These are phyloP conservation scores for Ophonus ardosiacus DNA, from an alignment of 2,888 invertebrate genomes.

Conservation along the genomic window DNA sequence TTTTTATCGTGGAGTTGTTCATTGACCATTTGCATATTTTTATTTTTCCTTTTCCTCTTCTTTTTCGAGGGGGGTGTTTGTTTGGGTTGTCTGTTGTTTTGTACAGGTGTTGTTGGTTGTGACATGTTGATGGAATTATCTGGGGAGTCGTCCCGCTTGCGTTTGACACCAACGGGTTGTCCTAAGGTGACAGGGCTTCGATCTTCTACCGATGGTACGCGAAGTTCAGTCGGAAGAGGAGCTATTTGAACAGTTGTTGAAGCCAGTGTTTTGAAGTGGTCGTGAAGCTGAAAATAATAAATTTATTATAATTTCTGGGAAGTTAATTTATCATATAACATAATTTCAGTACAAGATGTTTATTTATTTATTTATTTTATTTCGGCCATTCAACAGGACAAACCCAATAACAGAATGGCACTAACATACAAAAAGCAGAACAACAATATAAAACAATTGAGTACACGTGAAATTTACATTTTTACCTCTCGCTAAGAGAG, in stretches of 20 bases:
- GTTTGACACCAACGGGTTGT: conserved; percentile 70
- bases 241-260: conserved; percentile 65
- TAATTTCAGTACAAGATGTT: no score
- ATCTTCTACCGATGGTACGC: conserved; percentile 41
- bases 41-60: conserved; percentile 33
- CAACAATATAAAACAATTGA: no score
- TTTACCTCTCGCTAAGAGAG: no score
- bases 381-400: no score
- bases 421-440: no score
- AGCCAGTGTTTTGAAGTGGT: conserved; percentile 71
- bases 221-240: background rate
- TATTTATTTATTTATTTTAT: no score
- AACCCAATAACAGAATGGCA: no score
- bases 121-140: background rate
- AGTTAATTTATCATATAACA: background rate
- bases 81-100: background rate
- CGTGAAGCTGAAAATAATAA: conserved; percentile 69
- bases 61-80: background rate
- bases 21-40: conserved; percentile 2
- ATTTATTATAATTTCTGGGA: background rate
- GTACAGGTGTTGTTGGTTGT: background rate
- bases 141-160: conserved; percentile 68
- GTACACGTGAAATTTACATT: no score
- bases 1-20: conserved; percentile 12
- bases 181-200: conserved; percentile 63